Evolutionary conservation across 2,113 vertebrate species (phyloP), one percentile per base, ranked within the genome.

Genomic region (Oryzias woworae): DNA sequence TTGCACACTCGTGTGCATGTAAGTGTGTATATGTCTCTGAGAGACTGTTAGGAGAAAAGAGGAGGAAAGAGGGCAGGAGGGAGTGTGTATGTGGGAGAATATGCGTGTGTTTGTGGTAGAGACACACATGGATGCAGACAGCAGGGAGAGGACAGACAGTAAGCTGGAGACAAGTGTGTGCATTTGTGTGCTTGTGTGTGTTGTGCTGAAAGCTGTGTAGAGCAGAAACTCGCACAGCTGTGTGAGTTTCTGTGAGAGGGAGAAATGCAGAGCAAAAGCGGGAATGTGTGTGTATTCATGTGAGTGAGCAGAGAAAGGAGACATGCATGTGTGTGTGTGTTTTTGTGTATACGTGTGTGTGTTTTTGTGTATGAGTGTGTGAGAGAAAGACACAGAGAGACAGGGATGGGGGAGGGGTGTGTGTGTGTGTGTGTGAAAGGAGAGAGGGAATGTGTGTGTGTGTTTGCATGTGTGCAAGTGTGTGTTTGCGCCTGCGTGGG

Each of bases 21-120:
- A 75, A 26, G 80, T 82, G 69, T 82, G 41, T 85, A 78, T 85
- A 76, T 84, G 73, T 78, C 41, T 82, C 78, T 62, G 72, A 65
- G 77, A 77, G 65, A 72, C 54, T 61, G 70, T 71, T 68, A 60
- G 59, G 71, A 75, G 53, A 68, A 75, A 55, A 69, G 57, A 58
- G 53, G 31, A 58, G 41, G 56, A 80, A 62, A 61, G 56, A 78
- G 78, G 58, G 62, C 58, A 76, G 53, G 54, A 48, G 60, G 22
- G 49, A 62, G 59, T 70, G 62, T 69, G 69, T 65, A 56, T 70
- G 69, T 47, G 70, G 52, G 49, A 31, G 65, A 7, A 53, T 16
- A 56, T 17, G 59, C 48, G 59, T 24, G 20, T 67, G 6, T 41
- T 47, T 42, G 70, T 59, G 72, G 69, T 31, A 60, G 72, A n/a